phyloP scores from a whole-genome alignment of 2,797 vertebrate genomes.

The Macropodus opercularis region DNA sequence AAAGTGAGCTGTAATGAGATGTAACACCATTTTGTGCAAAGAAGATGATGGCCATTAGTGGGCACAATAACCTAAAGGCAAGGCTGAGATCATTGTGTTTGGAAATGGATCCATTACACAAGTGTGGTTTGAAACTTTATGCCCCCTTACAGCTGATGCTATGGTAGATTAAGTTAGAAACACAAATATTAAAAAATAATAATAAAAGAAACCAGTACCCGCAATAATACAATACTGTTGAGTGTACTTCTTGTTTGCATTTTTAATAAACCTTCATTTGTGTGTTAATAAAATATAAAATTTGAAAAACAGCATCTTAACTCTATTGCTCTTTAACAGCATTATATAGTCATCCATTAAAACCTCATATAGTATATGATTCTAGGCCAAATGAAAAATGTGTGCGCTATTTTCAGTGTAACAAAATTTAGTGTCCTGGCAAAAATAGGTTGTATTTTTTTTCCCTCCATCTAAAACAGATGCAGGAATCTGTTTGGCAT shows the following conservation, averaged over 20 bases:
- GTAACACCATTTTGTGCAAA: too few species aligned
- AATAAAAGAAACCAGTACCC: too few species aligned
- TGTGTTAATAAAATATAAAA: too few species aligned
- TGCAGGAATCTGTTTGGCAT: slow-evolving; percentile 44
- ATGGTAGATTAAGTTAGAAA: background rate
- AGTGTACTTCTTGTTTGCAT: background rate
- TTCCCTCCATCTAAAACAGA: slow-evolving; percentile 60
- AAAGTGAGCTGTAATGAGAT: too few species aligned
- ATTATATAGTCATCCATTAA: background rate
- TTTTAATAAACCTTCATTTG: too few species aligned
- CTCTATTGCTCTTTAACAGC: background rate
- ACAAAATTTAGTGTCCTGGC: slow-evolving; percentile 15
- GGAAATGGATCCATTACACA: background rate
- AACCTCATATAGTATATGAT: background rate
- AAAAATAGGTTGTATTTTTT: slow-evolving; percentile 14
- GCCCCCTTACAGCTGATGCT: background rate
- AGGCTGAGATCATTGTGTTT: slow-evolving; percentile 1
- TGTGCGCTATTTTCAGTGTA: slow-evolving; percentile 33
- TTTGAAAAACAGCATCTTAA: background rate
- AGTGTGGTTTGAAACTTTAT: background rate
- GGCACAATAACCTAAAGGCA: slow-evolving; percentile 2
- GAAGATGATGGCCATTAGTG: background rate
- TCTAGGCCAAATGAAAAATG: slow-evolving; percentile 1
- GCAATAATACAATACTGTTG: background rate
- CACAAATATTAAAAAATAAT: background rate